Percentiles rank a stretch among this genome's conserved stretches.
Evolutionary conservation across 2,888 invertebrate species (phyloP).

Genomic region (Linnaemya vulpina): DNA sequence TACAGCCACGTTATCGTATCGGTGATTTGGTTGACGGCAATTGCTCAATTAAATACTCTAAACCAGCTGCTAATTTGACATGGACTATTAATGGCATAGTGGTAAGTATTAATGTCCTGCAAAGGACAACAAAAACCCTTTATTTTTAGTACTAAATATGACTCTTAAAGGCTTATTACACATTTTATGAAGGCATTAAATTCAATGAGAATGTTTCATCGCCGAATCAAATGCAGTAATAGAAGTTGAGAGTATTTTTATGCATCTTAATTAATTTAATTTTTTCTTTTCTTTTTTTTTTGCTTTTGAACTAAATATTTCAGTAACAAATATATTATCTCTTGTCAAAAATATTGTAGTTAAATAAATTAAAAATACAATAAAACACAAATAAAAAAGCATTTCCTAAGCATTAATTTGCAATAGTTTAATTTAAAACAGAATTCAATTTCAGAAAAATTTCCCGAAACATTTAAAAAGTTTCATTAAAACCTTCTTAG

Average conservation of each 20-base stretch:
- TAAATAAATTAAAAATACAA: no score
- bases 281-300: no score
- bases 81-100: slow-evolving; percentile 85
- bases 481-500: no score
- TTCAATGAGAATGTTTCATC: slow-evolving; percentile 43
- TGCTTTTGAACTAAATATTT: background rate
- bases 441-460: no score
- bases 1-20: slow-evolving; percentile 84
- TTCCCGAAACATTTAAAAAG: no score
- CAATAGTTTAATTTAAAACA: no score
- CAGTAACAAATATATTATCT: background rate
- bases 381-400: no score
- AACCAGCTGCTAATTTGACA: slow-evolving; percentile 85
- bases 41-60: slow-evolving; percentile 85
- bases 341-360: no score
- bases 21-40: slow-evolving; percentile 85
- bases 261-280: no score
- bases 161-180: slow-evolving; percentile 51
- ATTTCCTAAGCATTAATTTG: no score
- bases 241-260: slow-evolving; percentile 15
- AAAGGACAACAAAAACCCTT: slow-evolving; percentile 23
- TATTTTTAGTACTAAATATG: slow-evolving; percentile 10
- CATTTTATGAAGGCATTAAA: slow-evolving; percentile 53
- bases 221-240: slow-evolving; percentile 16
- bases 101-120: slow-evolving; percentile 78